Conservation (phyloP, 2,113 vertebrate genomes). For the Tachysurus vachellii region DNA sequence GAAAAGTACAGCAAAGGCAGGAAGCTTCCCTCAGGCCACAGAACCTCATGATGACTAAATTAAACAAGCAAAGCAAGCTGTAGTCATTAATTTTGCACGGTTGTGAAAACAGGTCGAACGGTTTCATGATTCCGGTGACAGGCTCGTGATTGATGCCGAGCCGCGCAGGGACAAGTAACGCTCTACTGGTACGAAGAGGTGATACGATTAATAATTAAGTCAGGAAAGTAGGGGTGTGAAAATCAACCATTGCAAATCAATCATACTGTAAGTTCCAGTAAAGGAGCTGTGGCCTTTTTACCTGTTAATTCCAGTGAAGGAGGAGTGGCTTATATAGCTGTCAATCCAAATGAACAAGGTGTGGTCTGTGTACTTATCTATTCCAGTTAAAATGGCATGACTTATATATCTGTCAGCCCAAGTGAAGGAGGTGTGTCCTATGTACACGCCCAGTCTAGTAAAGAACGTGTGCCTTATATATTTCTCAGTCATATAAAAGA, state of each 20-base stretch:
- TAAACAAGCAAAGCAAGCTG: neutral
- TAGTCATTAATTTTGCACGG: conserved; percentile 12
- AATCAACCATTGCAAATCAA: neutral
- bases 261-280: neutral
- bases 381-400: neutral
- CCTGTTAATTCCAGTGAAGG: neutral
- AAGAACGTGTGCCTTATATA: neutral
- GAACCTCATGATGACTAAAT: neutral
- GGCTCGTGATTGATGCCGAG: neutral
- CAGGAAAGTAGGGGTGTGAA: neutral
- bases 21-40: conserved; percentile 13
- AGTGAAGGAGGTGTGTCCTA: neutral
- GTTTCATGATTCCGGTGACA: neutral
- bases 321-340: neutral
- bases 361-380: neutral
- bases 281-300: neutral
- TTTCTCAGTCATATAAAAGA: too few species aligned
- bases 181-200: neutral
- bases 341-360: neutral
- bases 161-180: neutral
- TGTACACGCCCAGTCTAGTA: neutral
- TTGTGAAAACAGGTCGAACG: conserved; percentile 2
- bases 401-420: neutral
- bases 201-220: neutral
- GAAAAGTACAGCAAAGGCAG: neutral